Evolutionary conservation across 2,797 vertebrate genomes (phyloP).

Genomic region (Parotocinclus haroldoi): DNA sequence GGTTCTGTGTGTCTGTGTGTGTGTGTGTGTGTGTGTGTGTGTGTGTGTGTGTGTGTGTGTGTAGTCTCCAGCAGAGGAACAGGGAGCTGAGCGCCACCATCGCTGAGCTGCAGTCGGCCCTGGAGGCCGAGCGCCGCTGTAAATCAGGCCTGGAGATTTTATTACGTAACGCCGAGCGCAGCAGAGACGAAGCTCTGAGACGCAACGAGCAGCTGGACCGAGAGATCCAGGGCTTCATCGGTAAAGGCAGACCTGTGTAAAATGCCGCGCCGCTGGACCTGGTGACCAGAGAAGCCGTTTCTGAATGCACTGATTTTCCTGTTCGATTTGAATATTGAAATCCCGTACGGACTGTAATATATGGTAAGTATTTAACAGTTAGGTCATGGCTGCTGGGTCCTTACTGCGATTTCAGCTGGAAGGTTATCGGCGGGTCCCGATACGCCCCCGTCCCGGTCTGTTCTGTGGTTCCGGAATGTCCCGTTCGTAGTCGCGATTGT

Average conservation of each 20-base stretch:
- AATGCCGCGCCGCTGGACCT: too few relatives aligned
- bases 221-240: slow-evolving; percentile 73
- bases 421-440: slow-evolving; percentile 34
- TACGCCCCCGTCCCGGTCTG: neutral
- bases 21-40: too few relatives aligned
- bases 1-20: too few relatives aligned
- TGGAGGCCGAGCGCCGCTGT: slow-evolving; percentile 74
- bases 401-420: too few relatives aligned
- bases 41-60: slow-evolving; percentile 9
- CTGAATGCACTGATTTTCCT: neutral
- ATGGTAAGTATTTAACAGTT: neutral
- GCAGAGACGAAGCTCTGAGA: slow-evolving; percentile 71
- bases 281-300: too few relatives aligned
- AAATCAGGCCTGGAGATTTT: slow-evolving; percentile 74
- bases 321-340: too few relatives aligned
- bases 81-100: slow-evolving; percentile 79
- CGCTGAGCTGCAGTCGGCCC: slow-evolving; percentile 73
- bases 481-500: too few relatives aligned
- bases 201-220: slow-evolving; percentile 76
- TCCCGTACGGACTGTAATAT: neutral
- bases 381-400: too few relatives aligned
- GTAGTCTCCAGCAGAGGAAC: slow-evolving; percentile 84
- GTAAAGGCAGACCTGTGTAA: slow-evolving; percentile 11
- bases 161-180: slow-evolving; percentile 66
- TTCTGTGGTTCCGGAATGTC: too few relatives aligned